phyloP scores from a whole-genome alignment of 2,797 vertebrate species.

The Lophura swinhoii region DNA sequence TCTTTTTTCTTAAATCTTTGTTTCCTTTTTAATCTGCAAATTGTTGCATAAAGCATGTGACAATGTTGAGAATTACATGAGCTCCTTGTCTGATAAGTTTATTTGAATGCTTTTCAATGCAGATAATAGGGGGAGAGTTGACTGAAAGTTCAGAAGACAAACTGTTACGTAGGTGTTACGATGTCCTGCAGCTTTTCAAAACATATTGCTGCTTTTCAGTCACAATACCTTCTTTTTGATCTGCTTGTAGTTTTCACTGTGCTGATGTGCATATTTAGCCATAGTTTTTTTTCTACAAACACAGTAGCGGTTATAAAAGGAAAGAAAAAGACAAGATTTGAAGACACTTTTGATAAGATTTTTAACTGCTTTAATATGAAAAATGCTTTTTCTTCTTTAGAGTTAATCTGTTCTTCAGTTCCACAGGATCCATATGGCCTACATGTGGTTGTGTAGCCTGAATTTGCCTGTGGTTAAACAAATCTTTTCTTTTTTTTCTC shows the following conservation, averaged over 20 bases:
- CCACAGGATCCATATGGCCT: neutral
- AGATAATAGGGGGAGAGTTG: neutral
- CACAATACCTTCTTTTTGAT: neutral
- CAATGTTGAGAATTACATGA: neutral
- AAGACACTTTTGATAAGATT: neutral
- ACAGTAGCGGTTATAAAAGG: neutral
- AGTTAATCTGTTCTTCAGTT: neutral
- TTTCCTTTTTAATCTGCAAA: neutral
- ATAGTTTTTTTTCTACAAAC: neutral
- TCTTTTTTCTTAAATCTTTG: neutral
- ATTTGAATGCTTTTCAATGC: neutral
- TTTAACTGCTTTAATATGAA: neutral
- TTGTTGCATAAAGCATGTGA: neutral
- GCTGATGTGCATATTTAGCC: neutral
- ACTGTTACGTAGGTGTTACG: neutral
- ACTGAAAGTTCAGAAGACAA: neutral
- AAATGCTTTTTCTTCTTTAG: neutral
- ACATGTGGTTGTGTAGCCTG: neutral
- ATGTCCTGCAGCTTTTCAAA: neutral
- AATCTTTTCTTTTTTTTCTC: neutral
- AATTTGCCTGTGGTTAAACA: neutral
- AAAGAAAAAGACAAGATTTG: neutral
- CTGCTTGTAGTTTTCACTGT: neutral
- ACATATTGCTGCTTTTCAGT: neutral
- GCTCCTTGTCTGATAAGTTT: neutral